Evolutionary conservation across 35 echinoderm and acorn worm genomes (phyloP), one percentile per base, ranked within the genome.

Genomic region (Ophioderma brevispina): DNA sequence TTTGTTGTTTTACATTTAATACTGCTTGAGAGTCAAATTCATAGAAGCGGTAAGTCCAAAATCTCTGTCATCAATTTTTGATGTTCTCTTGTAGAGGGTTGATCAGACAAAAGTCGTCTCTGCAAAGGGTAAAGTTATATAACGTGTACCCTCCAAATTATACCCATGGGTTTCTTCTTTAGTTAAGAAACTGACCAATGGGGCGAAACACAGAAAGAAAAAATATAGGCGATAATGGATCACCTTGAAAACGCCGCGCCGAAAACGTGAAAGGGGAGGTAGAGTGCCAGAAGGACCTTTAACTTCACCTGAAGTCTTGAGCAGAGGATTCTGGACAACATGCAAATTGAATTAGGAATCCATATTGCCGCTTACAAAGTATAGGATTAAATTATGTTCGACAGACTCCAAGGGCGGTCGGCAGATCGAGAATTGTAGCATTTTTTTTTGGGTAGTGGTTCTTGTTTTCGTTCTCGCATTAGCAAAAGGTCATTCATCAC

Each of bases 31-130:
- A n/a, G n/a, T n/a, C n/a, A n/a, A n/a, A n/a, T n/a, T n/a, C n/a
- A n/a, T n/a, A n/a, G n/a, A n/a, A n/a, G n/a, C n/a, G n/a, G n/a
- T n/a, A n/a, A n/a, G n/a, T n/a, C n/a, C n/a, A n/a, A n/a, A n/a
- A n/a, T n/a, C n/a, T n/a, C n/a, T n/a, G n/a, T n/a, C n/a, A n/a
- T n/a, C n/a, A n/a, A n/a, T n/a, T n/a, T n/a, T n/a, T n/a, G n/a
- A n/a, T n/a, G n/a, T n/a, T n/a, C n/a, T n/a, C n/a, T n/a, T n/a
- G n/a, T n/a, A n/a, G n/a, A n/a, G n/a, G n/a, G n/a, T n/a, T n/a
- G n/a, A n/a, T n/a, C n/a, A n/a, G n/a, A n/a, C 77, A 49, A 40
- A 89, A 89, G n/a, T 90, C 88, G 41, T n/a, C n/a, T 90, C 88
- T 0, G 88, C 79, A 50, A 90, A 79, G 78, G 0, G n/a, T n/a